Evolutionary conservation across 2,113 vertebrate genomes (phyloP).

Genomic region (Edolisoma coerulescens): DNA sequence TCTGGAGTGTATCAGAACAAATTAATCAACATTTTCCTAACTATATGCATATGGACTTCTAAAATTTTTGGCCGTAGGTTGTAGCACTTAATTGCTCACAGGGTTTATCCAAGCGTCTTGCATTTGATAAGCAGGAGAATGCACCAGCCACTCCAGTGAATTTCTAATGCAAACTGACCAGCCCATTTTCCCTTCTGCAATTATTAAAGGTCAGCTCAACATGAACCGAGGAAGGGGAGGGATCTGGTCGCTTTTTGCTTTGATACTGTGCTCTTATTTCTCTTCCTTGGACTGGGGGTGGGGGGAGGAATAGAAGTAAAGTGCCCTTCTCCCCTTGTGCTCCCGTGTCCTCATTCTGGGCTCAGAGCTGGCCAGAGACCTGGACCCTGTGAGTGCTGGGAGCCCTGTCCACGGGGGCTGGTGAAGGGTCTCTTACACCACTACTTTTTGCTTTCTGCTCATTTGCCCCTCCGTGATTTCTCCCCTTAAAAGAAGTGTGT

Average conservation of each 20-base stretch:
- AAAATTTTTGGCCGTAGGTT: not conserved
- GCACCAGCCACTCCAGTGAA: slow-evolving; percentile 17
- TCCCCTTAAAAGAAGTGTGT: not conserved
- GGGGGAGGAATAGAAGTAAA: not conserved
- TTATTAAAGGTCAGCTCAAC: slow-evolving; percentile 29
- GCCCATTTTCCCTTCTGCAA: not conserved
- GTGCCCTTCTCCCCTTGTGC: not conserved
- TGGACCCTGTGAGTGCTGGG: not conserved
- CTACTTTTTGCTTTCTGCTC: not conserved
- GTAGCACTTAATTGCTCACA: slow-evolving; percentile 39
- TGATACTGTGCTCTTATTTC: not conserved
- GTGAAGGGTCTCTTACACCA: not conserved
- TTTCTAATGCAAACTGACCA: slow-evolving; percentile 24
- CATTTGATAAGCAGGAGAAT: slow-evolving; percentile 23
- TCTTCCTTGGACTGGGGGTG: not conserved
- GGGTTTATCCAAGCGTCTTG: not conserved
- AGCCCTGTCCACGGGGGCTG: not conserved
- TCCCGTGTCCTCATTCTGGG: not conserved
- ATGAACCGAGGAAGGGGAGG: not conserved
- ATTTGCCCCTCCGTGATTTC: not conserved
- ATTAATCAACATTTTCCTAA: slow-evolving; percentile 34
- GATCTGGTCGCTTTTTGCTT: not conserved
- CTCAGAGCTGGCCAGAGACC: not conserved
- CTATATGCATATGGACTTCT: slow-evolving; percentile 12
- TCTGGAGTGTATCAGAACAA: slow-evolving; percentile 26